A percentile compares a stretch with the other conserved stretches of the same genome.
Conservation (phyloP, 1,140 invertebrate genomes). For the Druon quercuslanigerum region DNA sequence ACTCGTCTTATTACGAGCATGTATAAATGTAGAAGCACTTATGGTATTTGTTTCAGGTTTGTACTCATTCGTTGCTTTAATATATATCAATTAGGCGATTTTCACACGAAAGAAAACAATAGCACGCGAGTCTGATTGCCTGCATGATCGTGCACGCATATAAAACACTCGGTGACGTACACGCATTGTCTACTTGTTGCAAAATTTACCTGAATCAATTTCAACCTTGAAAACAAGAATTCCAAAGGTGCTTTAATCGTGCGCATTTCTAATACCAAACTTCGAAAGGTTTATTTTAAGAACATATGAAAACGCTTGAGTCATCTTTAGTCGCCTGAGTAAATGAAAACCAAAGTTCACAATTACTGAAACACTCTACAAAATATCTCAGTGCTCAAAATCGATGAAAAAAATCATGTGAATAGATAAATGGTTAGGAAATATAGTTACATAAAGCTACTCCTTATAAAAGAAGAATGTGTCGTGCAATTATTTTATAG, state of each 20-base stretch:
- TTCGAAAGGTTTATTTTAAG: not conserved
- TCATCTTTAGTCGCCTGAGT: not conserved
- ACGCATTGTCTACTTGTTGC: conserved; percentile 13
- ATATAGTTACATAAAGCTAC: too few relatives aligned
- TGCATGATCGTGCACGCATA: conserved; percentile 40
- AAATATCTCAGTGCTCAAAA: too few relatives aligned
- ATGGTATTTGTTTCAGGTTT: conserved; percentile 5
- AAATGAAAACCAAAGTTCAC: too few relatives aligned
- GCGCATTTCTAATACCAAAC: conserved; percentile 3
- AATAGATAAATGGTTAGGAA: too few relatives aligned
- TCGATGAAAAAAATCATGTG: too few relatives aligned
- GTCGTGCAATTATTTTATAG: too few relatives aligned
- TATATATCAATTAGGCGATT: conserved; percentile 42
- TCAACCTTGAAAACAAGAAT: conserved; percentile 3
- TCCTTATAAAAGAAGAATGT: too few relatives aligned
- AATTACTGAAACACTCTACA: too few relatives aligned
- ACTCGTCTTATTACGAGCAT: not conserved
- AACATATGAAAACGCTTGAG: not conserved
- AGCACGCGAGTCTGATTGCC: conserved; percentile 42
- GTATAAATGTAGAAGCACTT: conserved; percentile 1
- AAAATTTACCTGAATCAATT: conserved; percentile 28
- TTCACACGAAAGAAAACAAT: conserved; percentile 41
- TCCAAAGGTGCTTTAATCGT: conserved; percentile 6
- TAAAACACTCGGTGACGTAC: conserved; percentile 36
- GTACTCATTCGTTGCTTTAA: conserved; percentile 14